phyloP scores from a whole-genome alignment of 2,888 invertebrate genomes.

The Tiliacea citrago region DNA sequence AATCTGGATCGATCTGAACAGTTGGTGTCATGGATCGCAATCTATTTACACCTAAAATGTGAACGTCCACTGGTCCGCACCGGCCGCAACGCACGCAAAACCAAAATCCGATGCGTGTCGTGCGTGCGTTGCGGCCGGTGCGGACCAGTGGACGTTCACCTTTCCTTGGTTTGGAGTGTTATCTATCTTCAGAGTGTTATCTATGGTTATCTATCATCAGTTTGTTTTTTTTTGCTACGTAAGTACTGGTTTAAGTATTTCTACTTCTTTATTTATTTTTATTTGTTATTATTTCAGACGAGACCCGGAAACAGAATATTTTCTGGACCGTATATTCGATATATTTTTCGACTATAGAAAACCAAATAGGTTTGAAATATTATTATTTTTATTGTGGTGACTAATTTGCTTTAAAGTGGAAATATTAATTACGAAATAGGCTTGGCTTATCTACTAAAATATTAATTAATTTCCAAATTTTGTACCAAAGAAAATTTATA shows the following conservation, averaged over 20 bases:
- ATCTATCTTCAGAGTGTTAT: background rate
- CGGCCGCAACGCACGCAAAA: too few relatives aligned
- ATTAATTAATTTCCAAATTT: background rate
- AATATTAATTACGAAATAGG: background rate
- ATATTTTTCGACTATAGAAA: constrained; percentile 92
- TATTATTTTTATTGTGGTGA: constrained; percentile 12
- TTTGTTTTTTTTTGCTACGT: constrained; percentile 1
- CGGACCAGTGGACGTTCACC: too few relatives aligned
- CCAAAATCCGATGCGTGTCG: too few relatives aligned
- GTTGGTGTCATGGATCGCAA: too few relatives aligned
- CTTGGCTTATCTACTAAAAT: background rate
- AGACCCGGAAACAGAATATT: constrained; percentile 92
- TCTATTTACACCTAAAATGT: too few relatives aligned
- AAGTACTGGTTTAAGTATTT: too few relatives aligned
- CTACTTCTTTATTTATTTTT: constrained; percentile 15
- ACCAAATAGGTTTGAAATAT: constrained; percentile 49
- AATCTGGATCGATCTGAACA: too few relatives aligned
- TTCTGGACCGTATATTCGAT: constrained; percentile 93
- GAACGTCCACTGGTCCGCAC: too few relatives aligned
- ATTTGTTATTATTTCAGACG: constrained; percentile 87
- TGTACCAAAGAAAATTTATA: background rate
- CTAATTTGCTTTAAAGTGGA: constrained; percentile 1
- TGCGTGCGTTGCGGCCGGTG: too few relatives aligned
- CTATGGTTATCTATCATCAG: too few relatives aligned
- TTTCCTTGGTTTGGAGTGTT: constrained; percentile 2